Base-by-base conservation (phyloP, 2,888 invertebrate species). In the Drosophila kanekoi region DNA sequence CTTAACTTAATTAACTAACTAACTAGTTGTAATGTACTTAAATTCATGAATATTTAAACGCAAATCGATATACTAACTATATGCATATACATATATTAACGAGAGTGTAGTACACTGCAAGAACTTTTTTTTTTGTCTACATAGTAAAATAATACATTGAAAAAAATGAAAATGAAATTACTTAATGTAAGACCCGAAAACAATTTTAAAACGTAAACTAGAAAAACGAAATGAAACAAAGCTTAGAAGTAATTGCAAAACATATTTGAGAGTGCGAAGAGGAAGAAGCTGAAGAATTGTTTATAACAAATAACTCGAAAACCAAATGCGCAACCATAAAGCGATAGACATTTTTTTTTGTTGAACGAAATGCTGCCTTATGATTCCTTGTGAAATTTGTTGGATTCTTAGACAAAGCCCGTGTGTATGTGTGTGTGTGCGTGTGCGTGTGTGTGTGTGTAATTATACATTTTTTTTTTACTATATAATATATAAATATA, bases 311-410 rank as follows among this genome's bases (percentile, higher is more conserved):
- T n/a, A 38, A 14, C 3, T 38, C n/a, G 8, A 40, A 59, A 35
- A 37, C 28, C 33, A 51, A 48, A 49, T 23, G 44, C 11, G 32
- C 59, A 77, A 61, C 62, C 62, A 57, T 66, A 59, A 70, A 71
- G 54, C 65, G 43, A 56, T 66, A 67, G 44, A 40, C 49, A 53
- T 44, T 45, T 68, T 63, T 28, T 52, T 44, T 45, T 68, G 61
- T 28, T 52, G 37, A 53, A 83, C 75, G 77, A 87, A 87, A 84
- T 81, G 90, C 90, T 90, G 90, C 91, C 91, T 90, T 90, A 90
- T 87, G 83, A 87, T 90, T 90, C 89, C 90, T 90, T 90, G 90
- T 91, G 89, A 89, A 87, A 85, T 84, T 79, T 74, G 77, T 77
- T 87, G 85, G 72, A 59, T 77, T 71, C 59, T 79, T 67, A 8